Evolutionary conservation across 2,888 invertebrate species (phyloP), one percentile per base, ranked within the genome.

Genomic region (Cryptocephalus moraei): DNA sequence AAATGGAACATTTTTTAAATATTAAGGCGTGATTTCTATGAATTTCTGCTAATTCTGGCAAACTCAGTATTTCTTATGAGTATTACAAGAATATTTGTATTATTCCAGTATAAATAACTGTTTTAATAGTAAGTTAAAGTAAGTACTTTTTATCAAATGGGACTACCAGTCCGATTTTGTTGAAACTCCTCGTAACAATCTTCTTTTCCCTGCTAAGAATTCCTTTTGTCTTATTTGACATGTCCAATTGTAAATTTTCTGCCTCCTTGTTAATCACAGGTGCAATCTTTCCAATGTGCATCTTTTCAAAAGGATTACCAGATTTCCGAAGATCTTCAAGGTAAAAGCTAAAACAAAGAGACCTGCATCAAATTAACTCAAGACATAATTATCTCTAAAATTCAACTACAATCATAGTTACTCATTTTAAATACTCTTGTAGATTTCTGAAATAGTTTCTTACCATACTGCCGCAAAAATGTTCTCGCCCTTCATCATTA

Each of bases 81-180:
- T 1, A 11, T 32, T 14, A 22, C 2, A 22, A 22, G 22, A 22
- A n/a, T n/a, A n/a, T n/a, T n/a, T 22, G 6, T 22, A 22, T 22
- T 22, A 22, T 22, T 22, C 22, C 22, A 22, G 22, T 6, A n/a
- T n/a, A 22, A 22, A 22, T 22, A 22, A 6, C 2, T 22, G 22
- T 22, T 22, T 22, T 22, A 22, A 22, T 22, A 22, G 6, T 4
- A 2, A 11, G 6, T 36, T 36, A 33, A 48, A 55, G 61, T 45
- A 48, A 55, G 61, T 60, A 70, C 68, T 85, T 86, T 62, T 81
- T 82, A 59, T 91, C 76, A 47, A 84, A 84, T 0, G 92, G 92
- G 1, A 94, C 93, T 32, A 86, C 83, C 59, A 94, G 81, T 11
- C 93, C 93, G 39, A 83, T 82, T 47, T 81, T 81, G 67, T 91